Evolutionary conservation across 2,113 vertebrate species (phyloP).

Genomic region (Lota lota): DNA sequence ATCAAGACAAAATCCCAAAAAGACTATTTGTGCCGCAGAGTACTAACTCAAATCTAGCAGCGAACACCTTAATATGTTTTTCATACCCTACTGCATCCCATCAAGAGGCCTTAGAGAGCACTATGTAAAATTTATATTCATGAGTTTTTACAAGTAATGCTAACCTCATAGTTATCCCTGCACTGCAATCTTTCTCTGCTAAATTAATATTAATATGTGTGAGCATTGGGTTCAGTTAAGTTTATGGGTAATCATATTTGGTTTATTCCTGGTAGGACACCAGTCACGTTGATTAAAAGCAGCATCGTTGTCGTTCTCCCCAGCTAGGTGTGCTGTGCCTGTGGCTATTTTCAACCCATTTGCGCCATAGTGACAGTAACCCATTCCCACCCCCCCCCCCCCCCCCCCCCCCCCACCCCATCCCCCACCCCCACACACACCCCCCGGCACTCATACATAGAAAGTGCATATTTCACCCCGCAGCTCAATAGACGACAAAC

Average conservation of each 20-base stretch:
- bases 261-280: conserved; percentile 76
- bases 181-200: conserved; percentile 63
- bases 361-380: conserved; percentile 34
- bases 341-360: conserved; percentile 58
- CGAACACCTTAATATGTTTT: conserved; percentile 52
- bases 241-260: conserved; percentile 82
- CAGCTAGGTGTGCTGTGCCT: conserved; percentile 57
- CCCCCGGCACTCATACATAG: background rate
- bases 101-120: conserved; percentile 51
- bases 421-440: too few relatives aligned
- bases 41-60: conserved; percentile 41
- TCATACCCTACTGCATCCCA: conserved; percentile 49
- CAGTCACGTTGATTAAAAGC: conserved; percentile 77
- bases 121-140: conserved; percentile 68
- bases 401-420: too few relatives aligned
- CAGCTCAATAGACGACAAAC: conserved; percentile 13
- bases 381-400: conserved; percentile 3
- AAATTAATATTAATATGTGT: conserved; percentile 79
- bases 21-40: conserved; percentile 18
- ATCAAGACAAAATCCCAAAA: conserved; percentile 34
- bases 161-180: conserved; percentile 67
- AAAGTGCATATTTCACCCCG: conserved; percentile 17
- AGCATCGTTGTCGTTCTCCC: conserved; percentile 46
- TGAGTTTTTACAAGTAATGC: conserved; percentile 70
- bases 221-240: conserved; percentile 73